Evolutionary conservation across 2,888 invertebrate genomes (phyloP).

Genomic region (Patella depressa): DNA sequence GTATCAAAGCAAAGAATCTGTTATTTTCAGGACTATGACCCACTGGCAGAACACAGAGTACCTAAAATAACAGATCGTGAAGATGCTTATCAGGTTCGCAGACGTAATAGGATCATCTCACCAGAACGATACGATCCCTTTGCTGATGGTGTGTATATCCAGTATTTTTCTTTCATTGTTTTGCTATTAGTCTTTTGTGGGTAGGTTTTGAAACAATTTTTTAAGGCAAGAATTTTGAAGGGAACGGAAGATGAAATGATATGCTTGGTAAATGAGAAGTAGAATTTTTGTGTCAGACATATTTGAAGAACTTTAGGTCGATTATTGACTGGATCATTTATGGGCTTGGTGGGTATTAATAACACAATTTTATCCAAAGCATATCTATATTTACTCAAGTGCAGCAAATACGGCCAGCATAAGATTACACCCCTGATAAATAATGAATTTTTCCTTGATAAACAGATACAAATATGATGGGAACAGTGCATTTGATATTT

Average conservation of each 20-base stretch:
- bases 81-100: slow-evolving; percentile 94
- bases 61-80: slow-evolving; percentile 96
- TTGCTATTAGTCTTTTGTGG: too few species aligned
- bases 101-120: slow-evolving; percentile 88
- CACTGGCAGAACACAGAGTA: slow-evolving; percentile 75
- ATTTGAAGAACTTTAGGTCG: slow-evolving; percentile 6
- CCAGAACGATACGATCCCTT: slow-evolving; percentile 98
- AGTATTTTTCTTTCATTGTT: too few species aligned
- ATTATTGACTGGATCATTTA: neutral
- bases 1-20: neutral
- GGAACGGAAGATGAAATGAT: too few species aligned
- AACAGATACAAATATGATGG: too few species aligned
- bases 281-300: too few species aligned
- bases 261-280: too few species aligned
- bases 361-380: neutral
- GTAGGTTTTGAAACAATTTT: too few species aligned
- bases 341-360: neutral
- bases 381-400: neutral
- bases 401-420: neutral
- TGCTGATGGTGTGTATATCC: slow-evolving; percentile 86
- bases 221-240: too few species aligned
- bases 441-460: too few species aligned
- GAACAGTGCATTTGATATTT: slow-evolving; percentile 3
- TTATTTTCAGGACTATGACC: slow-evolving; percentile 67
- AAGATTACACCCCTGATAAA: too few species aligned